These are phyloP conservation scores for Dastarcus helophoroides DNA, from an alignment of 2,888 invertebrate species.

Conservation along the genomic window DNA sequence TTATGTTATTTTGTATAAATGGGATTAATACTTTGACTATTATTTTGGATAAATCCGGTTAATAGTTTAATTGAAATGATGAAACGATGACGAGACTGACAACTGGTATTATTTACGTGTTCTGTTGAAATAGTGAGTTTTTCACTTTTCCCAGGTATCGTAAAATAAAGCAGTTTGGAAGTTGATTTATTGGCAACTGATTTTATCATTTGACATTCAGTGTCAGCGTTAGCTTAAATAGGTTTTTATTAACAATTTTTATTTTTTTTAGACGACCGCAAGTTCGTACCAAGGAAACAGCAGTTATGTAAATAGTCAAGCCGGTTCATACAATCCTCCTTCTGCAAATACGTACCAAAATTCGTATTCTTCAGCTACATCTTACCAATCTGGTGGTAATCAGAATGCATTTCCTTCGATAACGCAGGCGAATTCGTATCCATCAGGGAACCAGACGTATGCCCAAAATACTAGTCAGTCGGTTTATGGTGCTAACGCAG, in stretches of 20 bases:
- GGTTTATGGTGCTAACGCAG: constrained; percentile 34
- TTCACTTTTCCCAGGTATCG: no score
- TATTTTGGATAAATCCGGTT: no score
- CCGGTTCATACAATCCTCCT: constrained; percentile 27
- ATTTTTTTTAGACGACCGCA: constrained; percentile 36
- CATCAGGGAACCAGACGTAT: constrained; percentile 29
- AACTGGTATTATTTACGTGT: no score
- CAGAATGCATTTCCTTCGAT: constrained; percentile 29
- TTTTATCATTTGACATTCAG: background rate
- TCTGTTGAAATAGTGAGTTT: constrained; percentile 2
- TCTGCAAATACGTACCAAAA: constrained; percentile 31
- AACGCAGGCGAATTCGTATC: constrained; percentile 30
- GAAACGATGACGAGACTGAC: no score
- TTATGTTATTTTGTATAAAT: no score
- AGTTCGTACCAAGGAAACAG: constrained; percentile 31
- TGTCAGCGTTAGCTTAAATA: background rate
- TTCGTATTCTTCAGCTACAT: constrained; percentile 31
- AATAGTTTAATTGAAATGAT: no score
- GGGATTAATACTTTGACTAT: no score
- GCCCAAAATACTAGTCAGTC: constrained; percentile 34
- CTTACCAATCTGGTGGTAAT: constrained; percentile 26
- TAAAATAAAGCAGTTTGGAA: background rate
- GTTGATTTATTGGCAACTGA: background rate
- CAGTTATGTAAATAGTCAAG: constrained; percentile 32
- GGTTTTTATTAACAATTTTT: constrained; percentile 1